Evolutionary conservation across 35 echinoderm and acorn worm species (phyloP).

Genomic region (Eucidaris tribuloides): DNA sequence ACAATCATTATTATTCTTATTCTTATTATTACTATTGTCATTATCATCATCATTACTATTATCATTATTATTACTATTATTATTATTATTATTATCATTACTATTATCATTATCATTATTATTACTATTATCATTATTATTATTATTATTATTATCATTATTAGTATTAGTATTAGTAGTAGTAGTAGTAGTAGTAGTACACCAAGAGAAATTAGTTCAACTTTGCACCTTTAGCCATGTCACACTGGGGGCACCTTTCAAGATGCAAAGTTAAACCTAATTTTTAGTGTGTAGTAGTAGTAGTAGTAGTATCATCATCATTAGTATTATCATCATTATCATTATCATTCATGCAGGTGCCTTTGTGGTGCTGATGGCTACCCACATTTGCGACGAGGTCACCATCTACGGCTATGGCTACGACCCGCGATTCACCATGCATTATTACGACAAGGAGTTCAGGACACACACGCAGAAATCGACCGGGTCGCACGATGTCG

Average conservation of each 20-base stretch:
- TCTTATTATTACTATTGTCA: background rate
- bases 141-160: background rate
- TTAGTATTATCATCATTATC: no score
- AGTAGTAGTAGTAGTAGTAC: no score
- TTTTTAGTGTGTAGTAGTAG: no score
- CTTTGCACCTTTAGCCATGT: no score
- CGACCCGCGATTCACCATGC: background rate
- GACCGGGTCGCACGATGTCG: constrained; percentile 4
- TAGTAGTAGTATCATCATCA: no score
- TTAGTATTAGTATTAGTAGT: no score
- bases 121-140: background rate
- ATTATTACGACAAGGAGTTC: constrained; percentile 44
- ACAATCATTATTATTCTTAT: background rate
- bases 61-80: background rate
- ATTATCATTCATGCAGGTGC: constrained; percentile 15
- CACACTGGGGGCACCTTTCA: no score
- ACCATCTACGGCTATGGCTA: constrained; percentile 32
- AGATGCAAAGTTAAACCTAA: no score
- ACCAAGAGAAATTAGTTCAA: background rate
- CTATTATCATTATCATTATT: background rate
- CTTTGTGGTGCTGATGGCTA: background rate
- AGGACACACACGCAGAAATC: background rate
- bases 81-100: background rate
- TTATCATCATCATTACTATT: background rate
- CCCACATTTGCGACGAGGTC: constrained; percentile 51